Evolutionary conservation across 2,888 invertebrate genomes (phyloP), one percentile per base, ranked within the genome.

Genomic region (Slavum lentiscoides): DNA sequence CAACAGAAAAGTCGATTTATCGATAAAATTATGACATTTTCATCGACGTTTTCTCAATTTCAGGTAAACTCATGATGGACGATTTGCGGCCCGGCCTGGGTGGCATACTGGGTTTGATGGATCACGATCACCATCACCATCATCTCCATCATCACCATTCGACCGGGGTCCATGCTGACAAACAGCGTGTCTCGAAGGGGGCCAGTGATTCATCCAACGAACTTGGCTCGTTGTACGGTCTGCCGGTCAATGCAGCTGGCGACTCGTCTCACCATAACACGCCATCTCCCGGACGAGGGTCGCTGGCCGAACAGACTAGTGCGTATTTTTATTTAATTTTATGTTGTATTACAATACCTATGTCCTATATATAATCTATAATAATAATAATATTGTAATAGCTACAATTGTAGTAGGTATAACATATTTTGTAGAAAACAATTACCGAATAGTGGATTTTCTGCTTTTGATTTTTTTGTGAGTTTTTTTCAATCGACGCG

Each of bases 151-250:
- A 84, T 70, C 84, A 84, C 70, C 83, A 84, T 23, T 82, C 80
- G 15, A 80, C 70, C 8, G 70, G 72, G 19, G 64, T 72, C 53
- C 80, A 72, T 9, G 37, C 55, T 6, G 83, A 83, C 73, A 83
- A 84, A 62, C 83, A 84, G 82, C 83, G 84, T 37, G 82, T 84
- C 59, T 81, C 84, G n/a, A 84, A 84, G 81, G 82, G 83, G 64
- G 84, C 68, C 55, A 72, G 70, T 7, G 80, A 76, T 30, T 82
- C 76, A 62, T 82, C 83, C 19, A 83, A 84, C 43, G 96, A 96
- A 88, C 96, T 95, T 87, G 91, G 92, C 82, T 93, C 94, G 39
- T 89, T 96, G 84, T 96, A 96, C 87, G 92, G 83, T 23, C 74
- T 84, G 43, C 84, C 84, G 3, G 80, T 80, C 0, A 83, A 82